phyloP scores from a whole-genome alignment of 2,888 invertebrate genomes.

The Seira ritae region DNA sequence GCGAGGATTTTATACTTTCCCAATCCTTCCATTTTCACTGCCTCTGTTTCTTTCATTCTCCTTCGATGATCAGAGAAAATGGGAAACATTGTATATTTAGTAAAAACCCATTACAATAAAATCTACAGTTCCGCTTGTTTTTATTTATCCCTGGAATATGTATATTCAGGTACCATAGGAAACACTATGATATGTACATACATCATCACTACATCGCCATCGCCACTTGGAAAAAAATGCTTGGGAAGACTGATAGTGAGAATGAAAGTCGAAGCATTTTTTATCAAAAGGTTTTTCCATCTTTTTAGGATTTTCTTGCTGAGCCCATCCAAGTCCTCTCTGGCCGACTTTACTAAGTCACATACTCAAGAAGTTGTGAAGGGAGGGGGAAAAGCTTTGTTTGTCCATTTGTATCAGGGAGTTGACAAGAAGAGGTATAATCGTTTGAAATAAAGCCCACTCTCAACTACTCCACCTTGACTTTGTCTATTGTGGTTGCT shows the following conservation, averaged over 20 bases:
- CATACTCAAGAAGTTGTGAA: slow-evolving; percentile 4
- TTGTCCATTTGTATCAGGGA: slow-evolving; percentile 41
- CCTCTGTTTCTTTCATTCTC: slow-evolving; percentile 33
- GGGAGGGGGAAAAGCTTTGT: slow-evolving; percentile 11
- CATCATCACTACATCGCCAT: no score
- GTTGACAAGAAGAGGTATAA: slow-evolving; percentile 45
- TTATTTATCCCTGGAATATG: no score
- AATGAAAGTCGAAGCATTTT: slow-evolving; percentile 6
- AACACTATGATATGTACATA: no score
- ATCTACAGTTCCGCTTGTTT: no score
- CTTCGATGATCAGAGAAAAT: not conserved
- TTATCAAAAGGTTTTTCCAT: slow-evolving; percentile 32
- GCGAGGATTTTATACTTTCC: slow-evolving; percentile 47
- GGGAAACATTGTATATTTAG: not conserved
- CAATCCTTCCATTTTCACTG: slow-evolving; percentile 47
- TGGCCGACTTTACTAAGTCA: not conserved
- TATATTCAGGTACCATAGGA: no score
- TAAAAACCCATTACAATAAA: no score
- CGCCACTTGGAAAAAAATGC: no score
- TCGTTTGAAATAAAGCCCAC: slow-evolving; percentile 65
- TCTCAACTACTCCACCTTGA: slow-evolving; percentile 31
- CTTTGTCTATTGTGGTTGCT: not conserved
- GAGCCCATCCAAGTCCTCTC: not conserved
- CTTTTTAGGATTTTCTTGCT: slow-evolving; percentile 25
- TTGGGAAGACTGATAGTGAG: no score